Evolutionary conservation across 2,888 invertebrate genomes (phyloP).

Genomic region (Melipona beecheii): DNA sequence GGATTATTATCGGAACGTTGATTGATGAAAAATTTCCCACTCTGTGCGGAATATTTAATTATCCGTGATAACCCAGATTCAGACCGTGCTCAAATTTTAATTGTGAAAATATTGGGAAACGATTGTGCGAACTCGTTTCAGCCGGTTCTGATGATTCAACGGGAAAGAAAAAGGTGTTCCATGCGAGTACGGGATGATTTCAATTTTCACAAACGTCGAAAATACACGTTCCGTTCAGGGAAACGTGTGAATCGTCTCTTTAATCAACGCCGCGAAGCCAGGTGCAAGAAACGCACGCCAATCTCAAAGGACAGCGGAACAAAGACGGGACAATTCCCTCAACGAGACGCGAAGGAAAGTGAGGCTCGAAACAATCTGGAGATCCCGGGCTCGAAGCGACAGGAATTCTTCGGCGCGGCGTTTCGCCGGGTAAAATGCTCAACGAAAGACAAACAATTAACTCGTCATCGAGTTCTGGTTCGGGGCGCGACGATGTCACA

Average conservation of each 20-base stretch:
- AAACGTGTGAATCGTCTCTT: neutral
- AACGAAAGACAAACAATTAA: slow-evolving; percentile 42
- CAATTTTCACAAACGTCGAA: neutral
- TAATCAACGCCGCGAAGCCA: neutral
- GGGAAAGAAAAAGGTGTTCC: neutral
- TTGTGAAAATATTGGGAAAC: neutral
- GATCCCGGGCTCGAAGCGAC: neutral
- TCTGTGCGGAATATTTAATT: neutral
- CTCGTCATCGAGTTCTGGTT: slow-evolving; percentile 2
- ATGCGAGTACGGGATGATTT: neutral
- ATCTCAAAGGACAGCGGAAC: neutral
- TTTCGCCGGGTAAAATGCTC: neutral
- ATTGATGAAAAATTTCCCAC: neutral
- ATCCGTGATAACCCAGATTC: neutral
- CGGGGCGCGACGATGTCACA: slow-evolving; percentile 20
- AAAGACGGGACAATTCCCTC: slow-evolving; percentile 3
- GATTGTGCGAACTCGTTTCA: too few species aligned
- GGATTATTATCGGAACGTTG: neutral
- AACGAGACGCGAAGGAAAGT: neutral
- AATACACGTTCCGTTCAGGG: too few species aligned
- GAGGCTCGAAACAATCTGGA: neutral
- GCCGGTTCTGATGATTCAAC: too few species aligned
- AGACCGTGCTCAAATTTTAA: neutral
- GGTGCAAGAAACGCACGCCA: neutral
- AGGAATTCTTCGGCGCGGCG: neutral